Evolutionary conservation across 2,113 vertebrate genomes (phyloP).

Genomic region (Dinomys branickii): DNA sequence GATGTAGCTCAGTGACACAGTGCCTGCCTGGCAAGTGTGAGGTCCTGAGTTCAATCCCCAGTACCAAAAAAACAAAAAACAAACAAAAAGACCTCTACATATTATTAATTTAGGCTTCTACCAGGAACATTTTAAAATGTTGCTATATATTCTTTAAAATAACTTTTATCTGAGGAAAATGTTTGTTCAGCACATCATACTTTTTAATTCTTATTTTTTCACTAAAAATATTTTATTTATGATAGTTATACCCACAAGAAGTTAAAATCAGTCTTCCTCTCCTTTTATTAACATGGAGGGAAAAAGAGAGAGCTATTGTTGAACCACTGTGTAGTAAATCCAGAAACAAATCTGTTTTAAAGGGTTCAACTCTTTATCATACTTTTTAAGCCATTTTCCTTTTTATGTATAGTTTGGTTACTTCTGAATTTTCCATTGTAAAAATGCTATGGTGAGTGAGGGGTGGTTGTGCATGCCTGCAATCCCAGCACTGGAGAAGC

Average conservation of each 20-base stretch:
- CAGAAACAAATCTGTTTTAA: neutral
- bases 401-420: constrained; percentile 40
- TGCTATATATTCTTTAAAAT: constrained; percentile 38
- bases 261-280: constrained; percentile 11
- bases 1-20: too few species aligned
- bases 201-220: neutral
- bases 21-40: too few species aligned
- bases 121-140: neutral
- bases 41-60: too few species aligned
- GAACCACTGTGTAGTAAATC: neutral
- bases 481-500: neutral
- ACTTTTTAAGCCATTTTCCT: neutral
- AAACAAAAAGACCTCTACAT: constrained; percentile 25
- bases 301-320: neutral
- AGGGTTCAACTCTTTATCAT: neutral
- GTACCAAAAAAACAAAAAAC: too few species aligned
- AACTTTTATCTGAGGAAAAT: constrained; percentile 3
- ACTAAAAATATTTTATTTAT: constrained; percentile 8
- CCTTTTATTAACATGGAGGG: constrained; percentile 17
- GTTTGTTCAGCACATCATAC: neutral
- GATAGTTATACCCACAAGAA: neutral
- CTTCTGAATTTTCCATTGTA: neutral
- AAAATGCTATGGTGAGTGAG: neutral
- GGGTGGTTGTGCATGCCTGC: neutral
- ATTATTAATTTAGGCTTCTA: constrained; percentile 16